These are phyloP conservation scores for Agapornis roseicollis DNA, from an alignment of 2,113 vertebrate genomes.

Conservation along the genomic window DNA sequence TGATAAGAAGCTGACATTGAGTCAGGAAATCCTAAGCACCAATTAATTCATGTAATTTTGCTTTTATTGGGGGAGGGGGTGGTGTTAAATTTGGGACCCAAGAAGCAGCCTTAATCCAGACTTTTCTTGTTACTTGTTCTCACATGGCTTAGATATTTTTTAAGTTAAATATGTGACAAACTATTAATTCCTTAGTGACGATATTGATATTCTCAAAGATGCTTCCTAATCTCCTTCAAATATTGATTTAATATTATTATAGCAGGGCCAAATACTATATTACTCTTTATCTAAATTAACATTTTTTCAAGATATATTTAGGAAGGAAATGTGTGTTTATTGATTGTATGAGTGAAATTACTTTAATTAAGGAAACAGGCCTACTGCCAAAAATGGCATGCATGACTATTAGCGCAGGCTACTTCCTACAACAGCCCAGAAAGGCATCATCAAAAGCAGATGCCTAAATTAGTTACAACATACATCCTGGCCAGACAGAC, in stretches of 20 bases:
- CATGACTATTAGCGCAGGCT: conserved; percentile 38
- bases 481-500: conserved; percentile 47
- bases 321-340: conserved; percentile 71
- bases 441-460: conserved; percentile 63
- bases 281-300: conserved; percentile 51
- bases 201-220: conserved; percentile 32
- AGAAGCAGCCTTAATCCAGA: not conserved
- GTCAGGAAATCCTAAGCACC: not conserved
- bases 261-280: conserved; percentile 33
- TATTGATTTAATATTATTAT: conserved; percentile 57
- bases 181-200: conserved; percentile 37
- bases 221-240: conserved; percentile 32
- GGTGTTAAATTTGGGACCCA: not conserved
- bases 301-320: conserved; percentile 52
- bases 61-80: not conserved
- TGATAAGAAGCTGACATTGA: not conserved
- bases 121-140: not conserved
- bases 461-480: conserved; percentile 21
- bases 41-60: not conserved
- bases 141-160: not conserved
- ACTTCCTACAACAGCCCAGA: conserved; percentile 42
- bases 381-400: conserved; percentile 52
- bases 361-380: conserved; percentile 65
- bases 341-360: conserved; percentile 59
- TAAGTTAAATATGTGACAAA: not conserved